These are phyloP conservation scores for Rallus crepitans DNA, from an alignment of 2,797 vertebrate genomes.

Conservation along the genomic window DNA sequence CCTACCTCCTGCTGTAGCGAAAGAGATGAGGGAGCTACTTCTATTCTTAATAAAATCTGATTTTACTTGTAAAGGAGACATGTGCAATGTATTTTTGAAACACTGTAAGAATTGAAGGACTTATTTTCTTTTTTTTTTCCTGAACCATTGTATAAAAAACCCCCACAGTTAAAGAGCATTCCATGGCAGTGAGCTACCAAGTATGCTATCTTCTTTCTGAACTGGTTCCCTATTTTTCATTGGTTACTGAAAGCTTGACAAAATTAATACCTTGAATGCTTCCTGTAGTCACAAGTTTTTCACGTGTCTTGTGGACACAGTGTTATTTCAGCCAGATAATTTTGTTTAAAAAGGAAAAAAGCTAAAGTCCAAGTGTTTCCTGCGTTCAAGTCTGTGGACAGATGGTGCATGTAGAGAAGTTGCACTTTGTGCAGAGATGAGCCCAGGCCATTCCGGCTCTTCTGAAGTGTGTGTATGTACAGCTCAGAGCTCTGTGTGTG, in stretches of 20 bases:
- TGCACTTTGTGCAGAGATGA: background rate
- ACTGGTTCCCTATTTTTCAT: background rate
- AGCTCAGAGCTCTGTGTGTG: background rate
- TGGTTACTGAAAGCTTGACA: background rate
- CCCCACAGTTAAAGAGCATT: background rate
- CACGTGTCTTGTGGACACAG: background rate
- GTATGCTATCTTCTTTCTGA: background rate
- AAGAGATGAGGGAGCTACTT: background rate
- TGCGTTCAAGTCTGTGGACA: background rate
- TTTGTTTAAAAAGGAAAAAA: fast-evolving
- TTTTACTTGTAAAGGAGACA: background rate
- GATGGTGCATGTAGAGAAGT: background rate
- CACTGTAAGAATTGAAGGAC: background rate
- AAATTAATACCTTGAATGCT: background rate
- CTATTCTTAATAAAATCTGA: background rate
- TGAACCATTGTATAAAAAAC: too few species aligned
- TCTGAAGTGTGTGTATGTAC: background rate
- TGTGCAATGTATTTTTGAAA: background rate
- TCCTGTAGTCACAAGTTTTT: background rate
- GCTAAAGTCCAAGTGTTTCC: background rate
- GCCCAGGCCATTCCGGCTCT: background rate
- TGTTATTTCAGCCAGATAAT: background rate
- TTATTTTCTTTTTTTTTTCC: background rate
- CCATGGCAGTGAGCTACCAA: background rate
- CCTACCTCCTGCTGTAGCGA: background rate